Percentiles rank a stretch among this genome's conserved stretches.
Conservation (phyloP, 2,113 vertebrate species). For the Illadopsis cleaveri region DNA sequence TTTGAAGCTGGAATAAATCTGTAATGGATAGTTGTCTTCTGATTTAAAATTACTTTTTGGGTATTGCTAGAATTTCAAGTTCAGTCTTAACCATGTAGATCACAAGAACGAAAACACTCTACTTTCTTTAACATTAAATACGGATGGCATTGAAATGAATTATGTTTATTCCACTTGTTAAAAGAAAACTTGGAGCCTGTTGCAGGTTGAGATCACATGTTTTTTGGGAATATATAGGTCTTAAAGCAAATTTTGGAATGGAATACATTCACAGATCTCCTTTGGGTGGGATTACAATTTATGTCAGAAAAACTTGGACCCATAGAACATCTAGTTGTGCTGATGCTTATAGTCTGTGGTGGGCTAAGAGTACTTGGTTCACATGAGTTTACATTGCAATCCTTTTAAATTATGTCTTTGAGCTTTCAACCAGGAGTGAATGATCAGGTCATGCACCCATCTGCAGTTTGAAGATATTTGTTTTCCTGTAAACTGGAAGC, state of each 20-base stretch:
- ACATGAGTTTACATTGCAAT: neutral
- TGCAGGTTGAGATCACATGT: conserved; percentile 40
- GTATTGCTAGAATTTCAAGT: neutral
- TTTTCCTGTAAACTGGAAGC: neutral
- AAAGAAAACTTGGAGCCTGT: conserved; percentile 47
- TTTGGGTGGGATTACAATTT: neutral
- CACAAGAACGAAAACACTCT: neutral
- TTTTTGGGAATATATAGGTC: conserved; percentile 38
- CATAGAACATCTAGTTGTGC: neutral
- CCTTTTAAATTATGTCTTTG: neutral
- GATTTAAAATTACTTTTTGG: conserved; percentile 12
- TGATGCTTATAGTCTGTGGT: neutral
- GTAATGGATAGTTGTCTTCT: neutral
- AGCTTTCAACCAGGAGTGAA: neutral
- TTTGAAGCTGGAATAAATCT: neutral
- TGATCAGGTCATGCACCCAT: neutral
- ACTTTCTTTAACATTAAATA: conserved; percentile 55
- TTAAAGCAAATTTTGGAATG: conserved; percentile 55
- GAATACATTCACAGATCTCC: neutral
- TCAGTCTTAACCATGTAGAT: neutral
- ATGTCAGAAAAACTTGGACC: neutral
- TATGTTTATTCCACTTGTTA: conserved; percentile 64
- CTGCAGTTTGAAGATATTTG: neutral
- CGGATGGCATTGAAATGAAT: conserved; percentile 43
- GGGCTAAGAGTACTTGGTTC: neutral